Evolutionary conservation across 2,888 invertebrate genomes (phyloP), one percentile per base, ranked within the genome.

Genomic region (Taphrorychus bicolor): DNA sequence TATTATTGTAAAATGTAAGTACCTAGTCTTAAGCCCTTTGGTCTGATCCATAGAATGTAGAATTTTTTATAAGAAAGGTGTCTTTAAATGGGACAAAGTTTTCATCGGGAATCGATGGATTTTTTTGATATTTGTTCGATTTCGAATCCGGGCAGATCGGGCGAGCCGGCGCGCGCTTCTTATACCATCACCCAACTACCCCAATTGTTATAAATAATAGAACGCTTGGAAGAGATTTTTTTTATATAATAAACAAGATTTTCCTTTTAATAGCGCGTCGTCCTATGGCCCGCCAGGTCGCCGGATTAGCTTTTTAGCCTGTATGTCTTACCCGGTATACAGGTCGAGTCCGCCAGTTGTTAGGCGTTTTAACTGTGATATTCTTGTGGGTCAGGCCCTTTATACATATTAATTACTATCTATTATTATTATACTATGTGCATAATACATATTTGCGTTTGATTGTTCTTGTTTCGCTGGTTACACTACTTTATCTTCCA

Each of bases 41-140:
- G 71, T 71, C 71, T 71, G 71, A 71, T 71, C 71, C 71, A 71
- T 71, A 69, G 71, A 71, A 71, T 69, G 66, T 69, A 69, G 71
- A 69, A 66, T 71, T 71, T 70, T 70, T 60, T 68, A 61, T 60
- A 66, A 57, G 66, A 65, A 71, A 49, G 41, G 52, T 66, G 60
- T 69, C 63, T 71, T 22, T 56, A 66, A 51, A 61, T 59, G 68
- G 63, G 66, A 66, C 61, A 61, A 58, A 19, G 16, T 24, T 59
- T 70, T 67, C 70, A 70, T 70, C 61, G 57, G 59, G 41, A 40
- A 67, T 59, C 65, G 70, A 53, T 48, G 18, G 18, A 59, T 64
- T 70, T 64, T 65, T 67, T 68, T 64, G 63, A 70, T 70, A 70
- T 66, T 69, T 69, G 41, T 64, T 42, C 41, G 52, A 22, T 49